Evolutionary conservation across 2,113 vertebrate species (phyloP), one percentile per base, ranked within the genome.

Genomic region (Pygoscelis antarcticus): DNA sequence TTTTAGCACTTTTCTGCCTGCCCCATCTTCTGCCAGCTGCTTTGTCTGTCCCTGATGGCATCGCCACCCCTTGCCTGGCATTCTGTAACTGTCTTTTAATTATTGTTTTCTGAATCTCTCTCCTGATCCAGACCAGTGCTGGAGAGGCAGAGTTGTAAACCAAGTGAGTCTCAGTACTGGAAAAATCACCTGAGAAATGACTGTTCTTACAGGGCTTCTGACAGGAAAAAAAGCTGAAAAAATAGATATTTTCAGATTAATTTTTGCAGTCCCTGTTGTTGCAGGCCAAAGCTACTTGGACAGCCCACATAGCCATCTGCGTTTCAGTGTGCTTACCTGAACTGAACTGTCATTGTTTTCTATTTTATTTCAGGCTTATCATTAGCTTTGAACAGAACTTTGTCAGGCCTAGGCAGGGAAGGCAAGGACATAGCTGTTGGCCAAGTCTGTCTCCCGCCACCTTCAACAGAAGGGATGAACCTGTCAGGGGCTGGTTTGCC

Each of bases 281-380:
- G 54, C 89, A 90, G 89, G 83, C 82, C 90, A 91, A 89, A 91
- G 89, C 30, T 70, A 54, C 70, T 92, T 96, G 94, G 96, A 77
- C 87, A 95, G 79, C 91, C 97, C 91, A 96, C 94, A 89, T 93
- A 95, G 20, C 94, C 87, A 95, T 95, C 96, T 96, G 95, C 21
- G 29, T 83, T 94, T 96, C 64, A 55, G 60, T 84, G 65, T 58
- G 80, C 90, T 95, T 95, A 89, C 96, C 95, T 96, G 96, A 96
- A 93, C 83, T 90, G 69, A 95, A 91, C 89, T 85, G 86, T 82
- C 79, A 18, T 46, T 29, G 86, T 58, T 70, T 55, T 13, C 2
- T 11, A 76, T 69, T 90, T 83, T 80, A 90, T 94, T 92, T 94
- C 46, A 79, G 60, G 54, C 32, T 90, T 88, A 74, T 90, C 93